These are phyloP conservation scores for Aspiorhynchus laticeps DNA, from an alignment of 2,113 vertebrate genomes.

Conservation along the genomic window DNA sequence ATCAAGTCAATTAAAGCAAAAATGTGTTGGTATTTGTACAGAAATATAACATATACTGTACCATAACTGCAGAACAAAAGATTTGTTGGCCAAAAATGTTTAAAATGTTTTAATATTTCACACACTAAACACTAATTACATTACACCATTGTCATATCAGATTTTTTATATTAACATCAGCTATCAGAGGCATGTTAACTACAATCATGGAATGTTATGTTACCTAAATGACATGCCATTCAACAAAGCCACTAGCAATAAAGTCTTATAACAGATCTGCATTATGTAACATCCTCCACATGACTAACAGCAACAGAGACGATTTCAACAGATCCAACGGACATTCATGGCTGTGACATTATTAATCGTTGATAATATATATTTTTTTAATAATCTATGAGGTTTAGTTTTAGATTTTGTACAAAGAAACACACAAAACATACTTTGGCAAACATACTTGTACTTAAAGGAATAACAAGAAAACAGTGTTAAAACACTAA, in stretches of 20 bases:
- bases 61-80: not conserved
- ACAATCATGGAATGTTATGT: not conserved
- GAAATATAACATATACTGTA: not conserved
- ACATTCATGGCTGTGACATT: not conserved
- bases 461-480: not conserved
- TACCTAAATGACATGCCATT: slow-evolving; percentile 1
- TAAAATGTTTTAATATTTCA: not conserved
- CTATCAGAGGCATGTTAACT: not conserved
- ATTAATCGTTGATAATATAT: not conserved
- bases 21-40: not conserved
- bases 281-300: not conserved
- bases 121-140: not conserved
- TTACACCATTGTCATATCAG: not conserved
- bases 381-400: not conserved
- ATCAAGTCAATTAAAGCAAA: not conserved
- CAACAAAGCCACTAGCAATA: not conserved
- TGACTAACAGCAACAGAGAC: not conserved
- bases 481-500: not conserved
- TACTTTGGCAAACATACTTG: not conserved
- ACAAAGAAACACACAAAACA: not conserved
- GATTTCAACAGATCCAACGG: not conserved
- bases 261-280: not conserved
- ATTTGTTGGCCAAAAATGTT: not conserved
- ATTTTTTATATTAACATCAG: not conserved
- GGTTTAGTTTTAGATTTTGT: not conserved